These are phyloP conservation scores for Drosophila lacicola DNA, from an alignment of 2,888 invertebrate genomes.

Conservation along the genomic window DNA sequence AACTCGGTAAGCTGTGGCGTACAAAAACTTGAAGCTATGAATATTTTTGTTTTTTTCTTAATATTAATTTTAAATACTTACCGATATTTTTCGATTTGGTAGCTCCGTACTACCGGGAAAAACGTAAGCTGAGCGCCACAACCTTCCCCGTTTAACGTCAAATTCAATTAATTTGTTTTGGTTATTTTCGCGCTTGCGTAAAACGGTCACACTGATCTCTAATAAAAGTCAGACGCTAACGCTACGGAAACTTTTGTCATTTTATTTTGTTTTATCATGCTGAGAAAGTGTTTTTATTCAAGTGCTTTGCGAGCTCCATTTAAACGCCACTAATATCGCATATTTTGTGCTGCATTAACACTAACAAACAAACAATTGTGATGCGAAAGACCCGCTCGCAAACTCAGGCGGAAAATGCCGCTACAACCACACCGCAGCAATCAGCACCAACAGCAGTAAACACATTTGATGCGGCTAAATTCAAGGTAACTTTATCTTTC, in stretches of 20 bases:
- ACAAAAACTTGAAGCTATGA: neutral
- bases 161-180: neutral
- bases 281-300: constrained; percentile 23
- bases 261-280: constrained; percentile 43
- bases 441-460: constrained; percentile 50
- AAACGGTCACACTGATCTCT: constrained; percentile 41
- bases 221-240: constrained; percentile 61
- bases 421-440: constrained; percentile 55
- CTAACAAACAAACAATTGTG: constrained; percentile 57
- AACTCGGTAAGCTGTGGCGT: neutral
- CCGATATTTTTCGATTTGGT: neutral
- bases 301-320: constrained; percentile 25
- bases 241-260: constrained; percentile 50
- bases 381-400: constrained; percentile 85
- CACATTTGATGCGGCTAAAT: constrained; percentile 67
- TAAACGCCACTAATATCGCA: constrained; percentile 33
- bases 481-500: constrained; percentile 47
- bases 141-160: neutral
- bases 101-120: constrained; percentile 22
- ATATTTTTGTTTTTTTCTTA: neutral
- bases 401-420: constrained; percentile 84
- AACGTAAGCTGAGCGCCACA: neutral
- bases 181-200: constrained; percentile 13
- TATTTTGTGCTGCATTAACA: constrained; percentile 44
- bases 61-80: neutral